phyloP scores from a whole-genome alignment of 2,113 vertebrate species.

The Megaleporinus macrocephalus region DNA sequence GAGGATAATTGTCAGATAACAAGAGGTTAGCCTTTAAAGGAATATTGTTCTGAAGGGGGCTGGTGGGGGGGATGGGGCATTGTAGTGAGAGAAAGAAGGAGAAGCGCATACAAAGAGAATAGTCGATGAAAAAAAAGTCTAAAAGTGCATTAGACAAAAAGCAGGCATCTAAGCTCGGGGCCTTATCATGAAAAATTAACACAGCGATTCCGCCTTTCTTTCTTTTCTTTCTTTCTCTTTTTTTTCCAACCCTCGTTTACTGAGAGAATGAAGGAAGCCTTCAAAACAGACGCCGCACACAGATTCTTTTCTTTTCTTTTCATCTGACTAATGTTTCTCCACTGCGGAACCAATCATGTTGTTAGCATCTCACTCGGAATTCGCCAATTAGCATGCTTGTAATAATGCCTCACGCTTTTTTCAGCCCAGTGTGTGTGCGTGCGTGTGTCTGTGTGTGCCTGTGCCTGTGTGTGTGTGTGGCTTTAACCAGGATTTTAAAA shows the following conservation, averaged over 20 bases:
- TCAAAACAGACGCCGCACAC: background rate
- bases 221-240: background rate
- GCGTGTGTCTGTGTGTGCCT: too few species aligned
- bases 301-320: background rate
- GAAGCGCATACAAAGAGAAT: slow-evolving; percentile 47
- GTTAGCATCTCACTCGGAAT: background rate
- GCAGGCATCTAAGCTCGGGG: slow-evolving; percentile 22
- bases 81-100: background rate
- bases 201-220: background rate
- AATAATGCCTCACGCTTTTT: background rate
- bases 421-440: background rate
- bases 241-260: background rate
- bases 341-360: background rate
- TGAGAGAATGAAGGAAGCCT: background rate
- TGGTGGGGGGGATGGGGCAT: background rate
- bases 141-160: slow-evolving; percentile 37
- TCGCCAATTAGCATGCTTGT: slow-evolving; percentile 1
- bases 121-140: slow-evolving; percentile 27
- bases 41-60: background rate
- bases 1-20: slow-evolving; percentile 40
- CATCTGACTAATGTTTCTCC: background rate
- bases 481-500: background rate
- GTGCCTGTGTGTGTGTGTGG: background rate
- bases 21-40: slow-evolving; percentile 27
- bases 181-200: slow-evolving; percentile 38